A percentile compares a stretch with the other conserved stretches of the same genome.
Conservation (phyloP, 2,888 invertebrate species). For the Ischnura elegans region DNA sequence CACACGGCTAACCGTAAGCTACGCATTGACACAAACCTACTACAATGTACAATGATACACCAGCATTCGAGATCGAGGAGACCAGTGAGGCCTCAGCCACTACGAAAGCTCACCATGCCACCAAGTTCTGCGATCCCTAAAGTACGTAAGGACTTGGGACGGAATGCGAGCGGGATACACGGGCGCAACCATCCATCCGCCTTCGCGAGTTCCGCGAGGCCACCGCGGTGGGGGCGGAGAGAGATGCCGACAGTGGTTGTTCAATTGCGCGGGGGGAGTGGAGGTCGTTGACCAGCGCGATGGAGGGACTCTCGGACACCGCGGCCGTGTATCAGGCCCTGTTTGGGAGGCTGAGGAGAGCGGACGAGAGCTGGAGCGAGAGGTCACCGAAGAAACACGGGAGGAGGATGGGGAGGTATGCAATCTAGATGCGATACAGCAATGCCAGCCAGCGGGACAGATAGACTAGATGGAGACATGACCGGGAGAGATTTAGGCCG, state of each 20-base stretch:
- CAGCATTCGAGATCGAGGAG: too few relatives aligned
- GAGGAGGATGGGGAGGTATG: conserved; percentile 70
- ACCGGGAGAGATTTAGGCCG: conserved; percentile 66
- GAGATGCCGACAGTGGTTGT: not conserved
- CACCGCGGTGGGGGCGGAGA: not conserved
- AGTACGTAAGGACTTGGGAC: not conserved
- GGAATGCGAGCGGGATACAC: not conserved
- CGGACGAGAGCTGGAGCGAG: not conserved
- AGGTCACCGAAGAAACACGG: conserved; percentile 63
- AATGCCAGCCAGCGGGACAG: too few relatives aligned
- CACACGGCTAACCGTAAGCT: too few relatives aligned
- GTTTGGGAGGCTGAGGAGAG: not conserved
- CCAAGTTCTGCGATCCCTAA: not conserved
- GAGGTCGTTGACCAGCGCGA: conserved; percentile 12
- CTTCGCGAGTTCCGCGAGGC: conserved; percentile 1
- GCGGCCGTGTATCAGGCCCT: conserved; percentile 61
- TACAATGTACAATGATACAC: too few relatives aligned
- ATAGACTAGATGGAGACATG: conserved; percentile 34
- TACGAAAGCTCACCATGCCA: too few relatives aligned
- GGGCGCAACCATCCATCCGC: not conserved
- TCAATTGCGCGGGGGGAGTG: not conserved
- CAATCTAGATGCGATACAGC: too few relatives aligned
- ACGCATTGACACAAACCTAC: too few relatives aligned
- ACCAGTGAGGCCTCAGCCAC: too few relatives aligned
- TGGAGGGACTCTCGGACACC: conserved; percentile 39